These are phyloP conservation scores for Mycogona germanica DNA, from an alignment of 2,888 invertebrate species.

Conservation along the genomic window DNA sequence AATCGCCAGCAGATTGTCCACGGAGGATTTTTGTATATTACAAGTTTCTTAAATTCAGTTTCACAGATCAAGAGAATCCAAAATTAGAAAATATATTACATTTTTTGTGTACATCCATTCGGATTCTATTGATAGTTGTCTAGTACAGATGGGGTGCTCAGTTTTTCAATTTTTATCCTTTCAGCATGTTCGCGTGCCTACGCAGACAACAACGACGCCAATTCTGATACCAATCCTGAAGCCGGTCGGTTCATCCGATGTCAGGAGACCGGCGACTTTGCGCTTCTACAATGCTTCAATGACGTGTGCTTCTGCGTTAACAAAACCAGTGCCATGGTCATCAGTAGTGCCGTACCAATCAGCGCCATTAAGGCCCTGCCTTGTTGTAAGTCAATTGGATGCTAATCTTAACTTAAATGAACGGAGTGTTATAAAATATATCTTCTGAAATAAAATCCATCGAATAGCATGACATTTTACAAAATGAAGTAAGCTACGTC, in stretches of 20 bases:
- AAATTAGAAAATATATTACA: too few species aligned
- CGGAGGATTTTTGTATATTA: too few species aligned
- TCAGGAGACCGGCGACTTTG: slow-evolving; percentile 10
- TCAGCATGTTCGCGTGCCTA: slow-evolving; percentile 14
- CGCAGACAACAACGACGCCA: not conserved
- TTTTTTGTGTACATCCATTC: too few species aligned
- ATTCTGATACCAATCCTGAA: not conserved
- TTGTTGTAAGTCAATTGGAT: slow-evolving; percentile 9
- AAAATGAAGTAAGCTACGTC: too few species aligned
- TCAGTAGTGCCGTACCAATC: slow-evolving; percentile 5
- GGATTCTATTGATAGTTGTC: too few species aligned
- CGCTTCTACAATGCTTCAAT: slow-evolving; percentile 11
- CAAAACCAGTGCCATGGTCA: not conserved
- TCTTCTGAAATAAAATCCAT: too few species aligned
- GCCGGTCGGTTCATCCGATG: not conserved
- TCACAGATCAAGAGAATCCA: too few species aligned
- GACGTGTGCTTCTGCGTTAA: slow-evolving; percentile 13
- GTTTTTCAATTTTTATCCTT: too few species aligned
- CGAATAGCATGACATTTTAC: too few species aligned
- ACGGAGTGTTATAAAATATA: not conserved
- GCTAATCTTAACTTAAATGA: not conserved
- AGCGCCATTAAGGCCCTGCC: slow-evolving; percentile 7
- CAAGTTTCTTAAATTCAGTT: not conserved
- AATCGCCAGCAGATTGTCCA: too few species aligned
- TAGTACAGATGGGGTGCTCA: too few species aligned